Evolutionary conservation across 1,140 invertebrate species (phyloP), one percentile per base, ranked within the genome.

Genomic region (Holotrichia oblita): DNA sequence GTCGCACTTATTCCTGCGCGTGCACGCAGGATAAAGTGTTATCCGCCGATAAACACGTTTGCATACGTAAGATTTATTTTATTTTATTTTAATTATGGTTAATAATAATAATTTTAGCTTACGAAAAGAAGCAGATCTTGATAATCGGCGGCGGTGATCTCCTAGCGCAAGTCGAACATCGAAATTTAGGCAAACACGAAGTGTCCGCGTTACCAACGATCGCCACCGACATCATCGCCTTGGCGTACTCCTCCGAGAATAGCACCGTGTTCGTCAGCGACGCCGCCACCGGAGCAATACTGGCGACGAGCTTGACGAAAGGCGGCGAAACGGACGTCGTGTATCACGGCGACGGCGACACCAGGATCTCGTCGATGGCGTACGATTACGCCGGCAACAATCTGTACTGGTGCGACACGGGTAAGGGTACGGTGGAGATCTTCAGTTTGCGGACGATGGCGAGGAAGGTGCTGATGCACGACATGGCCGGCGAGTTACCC

Each of bases 11-110:
- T 82, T 88, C 88, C 0, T 98, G 97, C 86, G 92, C 91, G 6
- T 98, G 97, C 84, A 93, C 95, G 0, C 89, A 93, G 34, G 92
- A 93, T 14, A 93, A 94, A 84, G 82, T 85, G 41, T 83, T 94
- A 0, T 80, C 82, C 0, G 7, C 40, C 0, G 90, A 93, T 83
- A 84, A 86, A 40, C 87, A 87, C 6, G 89, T 87, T 1, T 93
- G 93, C 80, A 85, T 80, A 79, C 85, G 88, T 87, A 86, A 83
- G 77, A 24, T 76, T 14, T 9, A 14, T 20, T 55, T 17, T 76
- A 76, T 48, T 34, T 27, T 7, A 7, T 12, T 10, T 48, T 14
- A 10, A 48, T 48, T 2, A 48, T 9, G n/a, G 10, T 48, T 14
- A 42, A 0, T 10, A 6, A 10, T 10, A 10, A 41, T 9, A 44